Evolutionary conservation across 1,140 invertebrate genomes (phyloP).

Genomic region (Saccostrea cuccullata): DNA sequence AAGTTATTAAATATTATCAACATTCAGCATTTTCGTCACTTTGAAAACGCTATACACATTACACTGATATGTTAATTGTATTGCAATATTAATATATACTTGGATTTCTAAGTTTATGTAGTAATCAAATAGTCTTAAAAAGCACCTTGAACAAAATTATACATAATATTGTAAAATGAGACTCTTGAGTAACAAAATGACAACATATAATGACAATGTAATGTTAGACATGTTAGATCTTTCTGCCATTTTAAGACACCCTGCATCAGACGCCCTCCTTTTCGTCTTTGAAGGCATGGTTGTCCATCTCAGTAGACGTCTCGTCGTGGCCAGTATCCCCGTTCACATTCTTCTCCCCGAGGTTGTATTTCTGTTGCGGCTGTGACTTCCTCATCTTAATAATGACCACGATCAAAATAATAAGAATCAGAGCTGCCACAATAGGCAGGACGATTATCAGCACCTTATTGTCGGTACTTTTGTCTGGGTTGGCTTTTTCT

Average conservation of each 20-base stretch:
- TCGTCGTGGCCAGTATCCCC: not conserved
- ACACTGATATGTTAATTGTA: too few relatives aligned
- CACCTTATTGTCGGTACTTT: not conserved
- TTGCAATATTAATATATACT: too few relatives aligned
- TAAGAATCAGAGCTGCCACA: not conserved
- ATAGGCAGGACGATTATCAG: not conserved
- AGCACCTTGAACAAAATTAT: too few relatives aligned
- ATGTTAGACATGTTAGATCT: too few relatives aligned
- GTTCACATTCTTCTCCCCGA: not conserved
- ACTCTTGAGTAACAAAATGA: too few relatives aligned
- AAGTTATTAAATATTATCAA: too few relatives aligned
- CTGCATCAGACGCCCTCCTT: not conserved
- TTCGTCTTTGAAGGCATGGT: not conserved
- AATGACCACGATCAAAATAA: not conserved
- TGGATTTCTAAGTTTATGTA: too few relatives aligned
- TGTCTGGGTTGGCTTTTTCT: not conserved
- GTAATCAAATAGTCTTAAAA: too few relatives aligned
- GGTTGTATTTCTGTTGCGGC: not conserved
- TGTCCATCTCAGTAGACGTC: not conserved
- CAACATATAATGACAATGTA: too few relatives aligned
- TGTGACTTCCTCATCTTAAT: not conserved
- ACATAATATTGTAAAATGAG: too few relatives aligned
- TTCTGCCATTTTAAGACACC: not conserved
- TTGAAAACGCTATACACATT: too few relatives aligned
- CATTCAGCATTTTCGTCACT: too few relatives aligned